Conservation (phyloP, 2,113 vertebrate genomes). For the Microcebus lehilahytsara region DNA sequence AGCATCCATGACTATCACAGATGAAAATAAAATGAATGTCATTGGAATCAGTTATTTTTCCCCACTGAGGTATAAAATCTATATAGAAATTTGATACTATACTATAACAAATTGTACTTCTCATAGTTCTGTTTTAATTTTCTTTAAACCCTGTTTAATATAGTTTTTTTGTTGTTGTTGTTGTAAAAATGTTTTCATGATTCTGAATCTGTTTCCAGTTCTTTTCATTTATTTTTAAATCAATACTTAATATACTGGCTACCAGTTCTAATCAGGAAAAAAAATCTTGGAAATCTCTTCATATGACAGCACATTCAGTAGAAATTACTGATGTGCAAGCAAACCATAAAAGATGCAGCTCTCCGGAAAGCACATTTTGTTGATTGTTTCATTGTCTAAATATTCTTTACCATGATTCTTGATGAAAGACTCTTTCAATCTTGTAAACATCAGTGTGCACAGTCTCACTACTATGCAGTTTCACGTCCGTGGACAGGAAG, state of each 20-base stretch:
- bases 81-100: constrained; percentile 93
- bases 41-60: constrained; percentile 82
- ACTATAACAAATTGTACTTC: constrained; percentile 93
- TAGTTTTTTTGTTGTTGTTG: constrained; percentile 72
- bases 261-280: constrained; percentile 79
- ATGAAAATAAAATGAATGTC: constrained; percentile 84
- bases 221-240: constrained; percentile 75
- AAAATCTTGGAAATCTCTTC: constrained; percentile 79
- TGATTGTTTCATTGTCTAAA: constrained; percentile 78
- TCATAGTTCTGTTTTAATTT: constrained; percentile 87
- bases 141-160: constrained; percentile 87
- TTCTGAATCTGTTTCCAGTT: constrained; percentile 80
- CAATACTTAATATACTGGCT: constrained; percentile 79
- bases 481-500: constrained; percentile 84
- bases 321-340: constrained; percentile 81
- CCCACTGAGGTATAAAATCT: constrained; percentile 89
- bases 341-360: constrained; percentile 78
- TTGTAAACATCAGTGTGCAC: constrained; percentile 94
- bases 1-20: constrained; percentile 85
- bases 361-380: constrained; percentile 77
- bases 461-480: constrained; percentile 82
- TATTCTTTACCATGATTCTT: constrained; percentile 75
- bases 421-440: constrained; percentile 81
- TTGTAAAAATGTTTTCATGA: constrained; percentile 81
- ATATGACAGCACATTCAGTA: constrained; percentile 78